Percentiles rank a stretch among this genome's conserved stretches.
Conservation (phyloP, 2,797 vertebrate species). For the Acrocephalus scirpaceus region DNA sequence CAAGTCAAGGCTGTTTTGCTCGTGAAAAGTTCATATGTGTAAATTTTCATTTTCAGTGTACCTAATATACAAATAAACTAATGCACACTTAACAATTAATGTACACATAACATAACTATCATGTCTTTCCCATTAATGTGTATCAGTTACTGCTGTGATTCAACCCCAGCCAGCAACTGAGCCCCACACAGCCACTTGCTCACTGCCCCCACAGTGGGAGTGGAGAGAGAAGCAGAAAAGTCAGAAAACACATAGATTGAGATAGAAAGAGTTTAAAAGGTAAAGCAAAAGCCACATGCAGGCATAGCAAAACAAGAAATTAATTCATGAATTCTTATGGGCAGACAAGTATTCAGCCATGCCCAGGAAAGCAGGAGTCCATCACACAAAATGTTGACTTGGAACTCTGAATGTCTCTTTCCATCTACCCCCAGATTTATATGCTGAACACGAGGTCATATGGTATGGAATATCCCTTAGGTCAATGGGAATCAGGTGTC, state of each 20-base stretch:
- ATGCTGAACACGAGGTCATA: background rate
- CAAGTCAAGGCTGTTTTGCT: background rate
- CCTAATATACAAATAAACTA: background rate
- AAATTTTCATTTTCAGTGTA: background rate
- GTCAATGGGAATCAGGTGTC: no score
- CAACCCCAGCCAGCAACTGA: background rate
- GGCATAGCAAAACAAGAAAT: background rate
- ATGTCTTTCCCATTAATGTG: background rate
- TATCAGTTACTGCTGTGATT: background rate
- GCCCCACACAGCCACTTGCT: accelerated
- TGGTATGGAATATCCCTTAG: background rate
- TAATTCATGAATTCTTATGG: background rate
- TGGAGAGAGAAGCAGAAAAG: background rate
- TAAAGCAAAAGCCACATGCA: background rate
- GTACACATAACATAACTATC: background rate
- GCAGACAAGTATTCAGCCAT: background rate
- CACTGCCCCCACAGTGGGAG: background rate
- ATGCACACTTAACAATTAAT: background rate
- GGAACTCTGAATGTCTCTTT: background rate
- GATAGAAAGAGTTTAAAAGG: background rate
- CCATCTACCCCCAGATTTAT: background rate
- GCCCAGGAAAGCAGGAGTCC: background rate
- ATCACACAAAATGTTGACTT: accelerated
- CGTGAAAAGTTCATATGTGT: background rate
- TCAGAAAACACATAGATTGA: background rate